A percentile compares a stretch with the other conserved stretches of the same genome.
Conservation (phyloP, 2,888 invertebrate genomes). For the Pammene aurita region DNA sequence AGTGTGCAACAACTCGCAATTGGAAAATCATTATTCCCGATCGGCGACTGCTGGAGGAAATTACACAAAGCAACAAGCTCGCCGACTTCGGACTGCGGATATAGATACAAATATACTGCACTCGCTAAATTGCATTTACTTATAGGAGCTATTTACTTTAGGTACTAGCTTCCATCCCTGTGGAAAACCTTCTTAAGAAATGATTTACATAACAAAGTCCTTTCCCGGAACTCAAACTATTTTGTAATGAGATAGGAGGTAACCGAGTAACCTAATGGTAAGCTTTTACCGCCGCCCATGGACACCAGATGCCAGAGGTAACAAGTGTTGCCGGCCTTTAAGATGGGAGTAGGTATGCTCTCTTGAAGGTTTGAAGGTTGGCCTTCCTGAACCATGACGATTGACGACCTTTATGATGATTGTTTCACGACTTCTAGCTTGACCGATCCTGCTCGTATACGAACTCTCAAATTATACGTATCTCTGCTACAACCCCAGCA, state of each 20-base stretch:
- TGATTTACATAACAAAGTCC: too few species aligned
- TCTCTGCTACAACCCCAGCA: too few species aligned
- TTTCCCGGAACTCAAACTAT: not conserved
- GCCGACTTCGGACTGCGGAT: not conserved
- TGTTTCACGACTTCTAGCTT: too few species aligned
- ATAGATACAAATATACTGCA: not conserved
- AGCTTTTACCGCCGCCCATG: not conserved
- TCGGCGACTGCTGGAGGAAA: slow-evolving; percentile 24
- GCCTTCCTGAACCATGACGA: too few species aligned
- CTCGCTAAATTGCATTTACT: not conserved
- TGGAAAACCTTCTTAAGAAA: too few species aligned
- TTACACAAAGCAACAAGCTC: slow-evolving; percentile 29
- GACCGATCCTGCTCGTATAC: too few species aligned
- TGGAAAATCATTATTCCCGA: slow-evolving; percentile 40
- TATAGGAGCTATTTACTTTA: too few species aligned
- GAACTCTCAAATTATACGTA: too few species aligned
- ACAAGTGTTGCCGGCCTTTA: not conserved
- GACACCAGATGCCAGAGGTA: not conserved
- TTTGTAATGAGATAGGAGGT: not conserved
- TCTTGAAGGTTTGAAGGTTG: too few species aligned
- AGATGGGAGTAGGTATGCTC: too few species aligned
- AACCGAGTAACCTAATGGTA: not conserved
- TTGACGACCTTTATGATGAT: too few species aligned
- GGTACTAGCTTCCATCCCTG: too few species aligned
- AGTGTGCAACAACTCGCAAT: slow-evolving; percentile 26